Evolutionary conservation across 2,888 invertebrate species (phyloP).

Genomic region (Agrenia bidenticulata): DNA sequence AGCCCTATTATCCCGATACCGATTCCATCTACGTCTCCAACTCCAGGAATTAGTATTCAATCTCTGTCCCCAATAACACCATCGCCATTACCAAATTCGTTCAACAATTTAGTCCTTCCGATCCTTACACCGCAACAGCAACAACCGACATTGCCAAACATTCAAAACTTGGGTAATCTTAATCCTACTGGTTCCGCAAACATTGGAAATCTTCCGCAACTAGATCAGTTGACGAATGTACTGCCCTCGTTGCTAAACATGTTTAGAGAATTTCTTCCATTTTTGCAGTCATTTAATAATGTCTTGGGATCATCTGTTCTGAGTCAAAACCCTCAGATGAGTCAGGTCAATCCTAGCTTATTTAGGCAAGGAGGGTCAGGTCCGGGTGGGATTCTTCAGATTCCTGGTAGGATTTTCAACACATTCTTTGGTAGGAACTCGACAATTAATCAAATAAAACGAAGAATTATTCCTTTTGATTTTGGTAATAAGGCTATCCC

Average conservation of each 20-base stretch:
- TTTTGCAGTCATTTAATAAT: slow-evolving; percentile 14
- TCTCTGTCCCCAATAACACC: background rate
- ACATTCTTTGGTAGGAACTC: slow-evolving; percentile 11
- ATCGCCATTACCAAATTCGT: background rate
- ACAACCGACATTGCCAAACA: too few species aligned
- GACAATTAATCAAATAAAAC: background rate
- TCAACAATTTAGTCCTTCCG: background rate
- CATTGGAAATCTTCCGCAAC: background rate
- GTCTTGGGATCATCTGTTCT: slow-evolving; percentile 5
- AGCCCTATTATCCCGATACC: too few species aligned
- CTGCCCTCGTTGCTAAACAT: background rate
- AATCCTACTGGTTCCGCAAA: background rate
- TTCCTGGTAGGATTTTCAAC: slow-evolving; percentile 12
- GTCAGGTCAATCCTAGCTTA: background rate
- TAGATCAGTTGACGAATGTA: background rate
- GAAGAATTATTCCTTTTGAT: slow-evolving; percentile 5
- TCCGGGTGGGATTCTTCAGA: slow-evolving; percentile 12
- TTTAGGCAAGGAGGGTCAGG: slow-evolving; percentile 7
- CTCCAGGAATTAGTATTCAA: too few species aligned
- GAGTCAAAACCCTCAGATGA: background rate
- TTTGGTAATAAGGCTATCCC: background rate
- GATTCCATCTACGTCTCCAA: too few species aligned
- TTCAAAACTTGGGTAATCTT: too few species aligned
- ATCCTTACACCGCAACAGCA: too few species aligned
- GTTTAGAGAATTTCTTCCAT: slow-evolving; percentile 7